phyloP scores from a whole-genome alignment of 2,888 invertebrate genomes.

The Cosmopolites sordidus region DNA sequence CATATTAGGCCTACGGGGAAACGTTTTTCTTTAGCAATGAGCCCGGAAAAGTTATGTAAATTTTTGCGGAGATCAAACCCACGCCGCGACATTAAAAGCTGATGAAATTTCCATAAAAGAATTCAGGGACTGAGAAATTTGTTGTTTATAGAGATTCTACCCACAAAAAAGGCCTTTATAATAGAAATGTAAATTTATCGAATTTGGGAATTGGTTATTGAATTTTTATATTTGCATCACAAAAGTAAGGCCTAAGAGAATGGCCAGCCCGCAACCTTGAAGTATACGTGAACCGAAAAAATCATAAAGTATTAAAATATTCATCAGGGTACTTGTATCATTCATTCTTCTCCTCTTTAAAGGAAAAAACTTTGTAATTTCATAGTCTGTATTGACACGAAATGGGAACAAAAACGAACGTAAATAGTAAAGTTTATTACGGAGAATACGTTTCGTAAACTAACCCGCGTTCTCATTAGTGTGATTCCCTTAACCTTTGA shows the following conservation, averaged over 20 bases:
- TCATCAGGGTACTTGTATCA: conserved; percentile 1
- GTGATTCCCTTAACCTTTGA: conserved; percentile 24
- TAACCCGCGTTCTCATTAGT: too few relatives aligned
- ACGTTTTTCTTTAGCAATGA: conserved; percentile 12
- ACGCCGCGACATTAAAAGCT: conserved; percentile 25
- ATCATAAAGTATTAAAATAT: neutral
- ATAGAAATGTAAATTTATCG: conserved; percentile 17
- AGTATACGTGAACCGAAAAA: neutral
- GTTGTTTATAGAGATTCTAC: conserved; percentile 18
- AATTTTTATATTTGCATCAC: conserved; percentile 17
- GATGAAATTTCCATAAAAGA: conserved; percentile 28
- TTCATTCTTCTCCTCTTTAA: neutral
- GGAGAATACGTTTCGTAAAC: too few relatives aligned
- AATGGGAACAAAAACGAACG: neutral
- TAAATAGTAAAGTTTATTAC: too few relatives aligned
- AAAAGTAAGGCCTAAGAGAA: neutral
- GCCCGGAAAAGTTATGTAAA: conserved; percentile 19
- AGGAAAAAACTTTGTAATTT: neutral
- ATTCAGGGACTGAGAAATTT: conserved; percentile 18
- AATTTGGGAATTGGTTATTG: conserved; percentile 10
- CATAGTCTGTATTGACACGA: neutral
- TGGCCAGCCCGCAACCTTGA: neutral
- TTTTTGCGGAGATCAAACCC: conserved; percentile 21
- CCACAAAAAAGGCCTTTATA: conserved; percentile 8
- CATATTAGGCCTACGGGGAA: conserved; percentile 12